Evolutionary conservation across 2,113 vertebrate species (phyloP), one percentile per base, ranked within the genome.

Genomic region (Psittacus erithacus): DNA sequence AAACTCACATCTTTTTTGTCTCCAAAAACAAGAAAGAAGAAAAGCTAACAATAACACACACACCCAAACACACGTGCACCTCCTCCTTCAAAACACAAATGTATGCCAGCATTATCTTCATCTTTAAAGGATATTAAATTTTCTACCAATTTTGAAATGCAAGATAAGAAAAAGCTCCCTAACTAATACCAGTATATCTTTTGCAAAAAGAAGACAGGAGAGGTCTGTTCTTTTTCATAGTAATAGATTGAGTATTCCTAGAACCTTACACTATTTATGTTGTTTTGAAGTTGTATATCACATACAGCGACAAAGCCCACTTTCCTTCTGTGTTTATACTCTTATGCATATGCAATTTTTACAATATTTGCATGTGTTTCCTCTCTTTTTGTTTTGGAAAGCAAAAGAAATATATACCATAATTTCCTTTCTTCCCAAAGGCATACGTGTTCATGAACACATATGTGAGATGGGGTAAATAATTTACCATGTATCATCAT

Each of bases 321-420:
- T 17, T 65, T 89, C 80, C 64, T 96, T 7, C 7, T 29, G 43
- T 7, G 13, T 33, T 88, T 89, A 81, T 65, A 60, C n/a, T 78
- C 46, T 75, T 80, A 59, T 25, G 18, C 5, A 10, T 50, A 35
- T 18, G 25, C 44, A 92, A 38, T 74, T 91, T 73, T 85, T 96
- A 73, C 87, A 94, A 86, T 69, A 92, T 71, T 86, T 87, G 83
- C 43, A 17, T 75, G 47, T 60, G 52, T 91, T 90, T 71, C 53
- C 23, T 82, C 67, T 79, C 29, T 90, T 94, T 79, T 74, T 88
- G 75, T 82, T 81, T 90, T 79, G 46, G 47, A 90, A 95, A 89
- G 47, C 31, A 91, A 94, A 94, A 88, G 78, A 88, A 95, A 90
- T 43, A 60, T 43, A 65, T 60, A 77, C 60, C 9, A 25, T 88